Base-by-base conservation (phyloP, 2,888 invertebrate genomes). In the Acholoe squamosa region DNA sequence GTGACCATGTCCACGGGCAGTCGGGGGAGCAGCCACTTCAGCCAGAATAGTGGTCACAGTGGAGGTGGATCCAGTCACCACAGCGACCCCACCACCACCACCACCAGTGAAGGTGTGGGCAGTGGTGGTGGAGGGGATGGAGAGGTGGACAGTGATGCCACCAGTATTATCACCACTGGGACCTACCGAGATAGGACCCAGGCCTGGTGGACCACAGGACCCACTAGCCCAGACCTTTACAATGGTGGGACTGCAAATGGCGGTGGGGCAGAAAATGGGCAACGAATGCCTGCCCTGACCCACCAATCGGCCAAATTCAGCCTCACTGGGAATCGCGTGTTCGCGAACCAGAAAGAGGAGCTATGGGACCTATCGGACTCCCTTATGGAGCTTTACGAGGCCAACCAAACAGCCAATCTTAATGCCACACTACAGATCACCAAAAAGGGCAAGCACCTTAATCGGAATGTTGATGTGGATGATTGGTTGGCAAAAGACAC, bases 291-390 rank as follows among this genome's bases (percentile, higher is more conserved):
- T 7, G 34, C 77, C n/a, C 76, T 92, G 31, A 92, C 92, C 16
- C 92, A 93, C 89, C 91, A 92, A 80, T 91, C 89, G 71, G 91
- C 92, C 14, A 90, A 91, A 84, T 88, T 91, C 61, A 90, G 92
- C 0, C 84, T 93, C 61, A 91, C 92, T 16, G 91, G 91, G 7
- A 91, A 92, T 89, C 84, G 91, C n/a, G 90, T 91, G 28, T 92
- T 92, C 76, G 91, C 77, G 25, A 67, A 88, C 89, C 89, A 91
- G 61, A 90, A 90, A 33, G 94, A 95, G n/a, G 95, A 95, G 51
- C 92, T 93, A 0, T 95, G 95, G 95, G 95, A 95, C 91, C 92
- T 95, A 67, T 93, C 94, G 0, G 95, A 95, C 91, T 95, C 95
- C 0, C 93, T 95, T 19, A 94, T 94, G 12, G 95, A 95, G 92